Evolutionary conservation across 1,140 invertebrate genomes (phyloP), one percentile per base, ranked within the genome.

Genomic region (Conus ventricosus): DNA sequence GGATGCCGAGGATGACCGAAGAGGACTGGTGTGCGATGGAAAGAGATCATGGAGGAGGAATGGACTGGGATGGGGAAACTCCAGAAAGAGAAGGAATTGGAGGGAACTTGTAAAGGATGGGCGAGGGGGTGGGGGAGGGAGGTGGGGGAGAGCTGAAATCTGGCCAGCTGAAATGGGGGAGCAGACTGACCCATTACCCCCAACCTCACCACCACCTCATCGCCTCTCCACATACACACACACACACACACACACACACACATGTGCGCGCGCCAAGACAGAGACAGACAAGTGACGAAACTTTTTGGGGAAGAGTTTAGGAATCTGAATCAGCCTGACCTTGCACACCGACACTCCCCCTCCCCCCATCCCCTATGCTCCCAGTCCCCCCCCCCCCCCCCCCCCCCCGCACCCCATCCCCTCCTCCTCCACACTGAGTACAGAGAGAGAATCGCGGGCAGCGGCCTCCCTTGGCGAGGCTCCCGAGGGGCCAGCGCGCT

Each of bases 311-410:
- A 87, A n/a, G 85, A 87, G 85, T 75, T 87, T 7, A 75, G 85
- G 85, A 87, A 87, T 87, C 85, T 87, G 71, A 87, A 87, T 78
- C 85, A 87, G 63, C 75, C 85, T 78, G 85, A 87, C 85, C 85
- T 87, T 87, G 85, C 71, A 75, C 71, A 78, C 71, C 51, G 23
- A 71, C 71, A 51, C 51, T 25, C 76, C n/a, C 76, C 39, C 76
- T 8, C 76, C 10, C n/a, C 17, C 76, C 27, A 1, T 6, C 76
- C 17, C 80, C 20, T 10, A 3, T 1, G 4, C 6, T 1, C 23
- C 60, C 60, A 0, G 1, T 4, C 60, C 4, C 60, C 60, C 4
- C 60, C 60, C 60, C 1, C 1, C 60, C 60, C 60, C 60, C 67
- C 67, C 20, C 67, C 67, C 20, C 67, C 67, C 67, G 15, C 57